A percentile compares a stretch with the other conserved stretches of the same genome.
phyloP scores from a whole-genome alignment of 2,113 vertebrate species.

The Smithornis capensis region DNA sequence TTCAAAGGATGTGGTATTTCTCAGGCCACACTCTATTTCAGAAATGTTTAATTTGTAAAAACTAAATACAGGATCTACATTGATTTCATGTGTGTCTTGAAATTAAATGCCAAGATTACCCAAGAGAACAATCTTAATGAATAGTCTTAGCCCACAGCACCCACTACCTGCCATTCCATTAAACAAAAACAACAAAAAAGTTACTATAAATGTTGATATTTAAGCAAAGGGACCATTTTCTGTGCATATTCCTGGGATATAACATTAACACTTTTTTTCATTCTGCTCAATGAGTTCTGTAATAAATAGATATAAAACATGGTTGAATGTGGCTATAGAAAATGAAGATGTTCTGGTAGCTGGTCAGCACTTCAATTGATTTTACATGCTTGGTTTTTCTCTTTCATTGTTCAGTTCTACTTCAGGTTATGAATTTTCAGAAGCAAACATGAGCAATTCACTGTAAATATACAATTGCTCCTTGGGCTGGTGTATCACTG shows the following conservation, averaged over 20 bases:
- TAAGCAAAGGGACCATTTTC: neutral
- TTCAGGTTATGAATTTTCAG: slow-evolving; percentile 18
- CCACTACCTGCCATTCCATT: neutral
- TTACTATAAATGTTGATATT: neutral
- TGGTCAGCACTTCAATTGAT: slow-evolving; percentile 8
- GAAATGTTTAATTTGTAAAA: neutral
- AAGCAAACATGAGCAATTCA: slow-evolving; percentile 16
- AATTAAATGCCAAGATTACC: neutral
- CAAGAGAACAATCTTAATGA: neutral
- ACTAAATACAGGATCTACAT: neutral
- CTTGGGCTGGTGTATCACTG: neutral
- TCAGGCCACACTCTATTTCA: neutral
- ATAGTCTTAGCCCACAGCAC: neutral
- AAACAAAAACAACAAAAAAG: neutral
- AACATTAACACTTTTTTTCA: neutral
- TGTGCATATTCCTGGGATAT: neutral
- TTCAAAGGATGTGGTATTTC: neutral
- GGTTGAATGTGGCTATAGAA: neutral
- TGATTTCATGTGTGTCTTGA: neutral
- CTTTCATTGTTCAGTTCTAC: neutral
- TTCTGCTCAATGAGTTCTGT: slow-evolving; percentile 8
- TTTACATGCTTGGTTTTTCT: neutral
- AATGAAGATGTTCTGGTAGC: slow-evolving; percentile 20
- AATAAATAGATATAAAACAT: slow-evolving; percentile 21
- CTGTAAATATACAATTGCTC: neutral